These are phyloP conservation scores for Neotoxoptera formosana DNA, from an alignment of 1,140 invertebrate genomes.

Conservation along the genomic window DNA sequence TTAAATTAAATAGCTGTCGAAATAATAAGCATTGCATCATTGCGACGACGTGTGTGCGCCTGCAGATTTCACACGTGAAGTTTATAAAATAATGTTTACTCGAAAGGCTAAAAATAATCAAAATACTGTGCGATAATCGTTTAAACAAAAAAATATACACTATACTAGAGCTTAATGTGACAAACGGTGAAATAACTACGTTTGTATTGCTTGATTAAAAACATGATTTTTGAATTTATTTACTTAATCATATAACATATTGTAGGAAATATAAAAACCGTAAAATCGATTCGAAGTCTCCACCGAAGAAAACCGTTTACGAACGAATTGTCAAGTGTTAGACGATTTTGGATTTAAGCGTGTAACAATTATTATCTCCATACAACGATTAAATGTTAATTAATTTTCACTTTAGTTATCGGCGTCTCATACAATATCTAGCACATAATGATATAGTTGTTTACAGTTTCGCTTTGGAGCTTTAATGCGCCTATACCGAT, in stretches of 20 bases:
- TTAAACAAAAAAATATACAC: neutral
- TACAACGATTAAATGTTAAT: neutral
- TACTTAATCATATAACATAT: neutral
- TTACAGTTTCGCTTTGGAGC: neutral
- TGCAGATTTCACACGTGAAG: neutral
- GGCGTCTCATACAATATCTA: neutral
- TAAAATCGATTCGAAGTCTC: neutral
- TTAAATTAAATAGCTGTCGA: neutral
- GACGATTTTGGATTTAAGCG: neutral
- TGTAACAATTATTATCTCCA: neutral
- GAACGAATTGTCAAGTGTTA: neutral
- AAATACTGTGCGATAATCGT: neutral
- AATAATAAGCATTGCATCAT: neutral
- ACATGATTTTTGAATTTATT: neutral
- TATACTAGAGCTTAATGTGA: neutral
- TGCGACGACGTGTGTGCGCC: neutral
- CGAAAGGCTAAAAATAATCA: neutral
- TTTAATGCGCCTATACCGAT: neutral
- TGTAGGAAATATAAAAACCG: neutral
- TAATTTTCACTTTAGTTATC: neutral
- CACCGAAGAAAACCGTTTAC: neutral
- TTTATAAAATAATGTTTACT: neutral
- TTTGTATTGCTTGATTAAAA: neutral
- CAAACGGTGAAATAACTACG: neutral
- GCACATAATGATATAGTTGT: neutral